phyloP scores from a whole-genome alignment of 2,888 invertebrate species.

The Stenotaenia linearis region DNA sequence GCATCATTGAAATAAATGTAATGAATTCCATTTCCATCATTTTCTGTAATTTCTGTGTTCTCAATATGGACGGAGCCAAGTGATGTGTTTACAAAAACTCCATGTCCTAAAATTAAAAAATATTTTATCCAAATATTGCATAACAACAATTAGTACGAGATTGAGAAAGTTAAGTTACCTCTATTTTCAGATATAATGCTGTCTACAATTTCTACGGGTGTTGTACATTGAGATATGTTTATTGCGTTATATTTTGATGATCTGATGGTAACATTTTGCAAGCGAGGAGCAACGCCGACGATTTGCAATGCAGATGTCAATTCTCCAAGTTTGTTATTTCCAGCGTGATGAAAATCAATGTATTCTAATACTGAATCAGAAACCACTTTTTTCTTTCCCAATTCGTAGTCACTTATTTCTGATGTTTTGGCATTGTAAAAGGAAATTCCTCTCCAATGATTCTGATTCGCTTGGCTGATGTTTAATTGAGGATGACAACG shows the following conservation, averaged over 20 bases:
- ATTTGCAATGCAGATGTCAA: constrained; percentile 69
- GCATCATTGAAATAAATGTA: constrained; percentile 72
- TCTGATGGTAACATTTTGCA: constrained; percentile 74
- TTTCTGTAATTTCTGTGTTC: constrained; percentile 70
- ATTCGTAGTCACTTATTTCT: constrained; percentile 45
- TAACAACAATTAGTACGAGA: neutral
- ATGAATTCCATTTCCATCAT: constrained; percentile 84
- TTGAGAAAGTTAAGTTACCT: constrained; percentile 3
- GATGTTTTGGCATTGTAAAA: constrained; percentile 62
- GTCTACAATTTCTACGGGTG: neutral
- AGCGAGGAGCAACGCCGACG: constrained; percentile 81
- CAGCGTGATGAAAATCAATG: constrained; percentile 77
- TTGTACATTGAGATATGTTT: constrained; percentile 51
- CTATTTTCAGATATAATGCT: constrained; percentile 24
- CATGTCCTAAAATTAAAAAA: constrained; percentile 59
- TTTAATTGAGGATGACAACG: constrained; percentile 58
- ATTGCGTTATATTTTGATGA: constrained; percentile 90
- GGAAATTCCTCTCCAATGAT: constrained; percentile 82
- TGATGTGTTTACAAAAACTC: constrained; percentile 81
- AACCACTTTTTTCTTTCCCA: constrained; percentile 46
- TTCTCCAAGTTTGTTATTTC: constrained; percentile 65
- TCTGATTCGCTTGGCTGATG: constrained; percentile 46
- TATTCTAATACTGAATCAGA: constrained; percentile 75
- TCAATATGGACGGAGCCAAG: constrained; percentile 73
- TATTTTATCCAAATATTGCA: neutral